Percentiles rank a stretch among this genome's conserved stretches.
Conservation (phyloP, 2,888 invertebrate genomes). For the Lycocerus yunnanus region DNA sequence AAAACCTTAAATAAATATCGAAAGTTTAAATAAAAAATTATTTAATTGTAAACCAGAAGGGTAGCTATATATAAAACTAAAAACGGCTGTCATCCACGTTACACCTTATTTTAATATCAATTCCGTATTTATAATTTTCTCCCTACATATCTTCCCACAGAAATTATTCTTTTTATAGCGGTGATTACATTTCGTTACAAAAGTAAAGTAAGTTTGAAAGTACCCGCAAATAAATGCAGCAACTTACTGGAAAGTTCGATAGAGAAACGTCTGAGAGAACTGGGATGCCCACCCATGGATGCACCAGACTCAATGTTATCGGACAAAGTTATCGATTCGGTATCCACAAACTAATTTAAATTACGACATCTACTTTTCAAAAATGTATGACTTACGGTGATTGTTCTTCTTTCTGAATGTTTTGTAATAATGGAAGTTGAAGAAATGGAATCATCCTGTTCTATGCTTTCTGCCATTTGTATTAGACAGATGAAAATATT, state of each 20-base stretch:
- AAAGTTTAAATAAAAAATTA: no score
- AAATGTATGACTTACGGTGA: neutral
- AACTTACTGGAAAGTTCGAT: neutral
- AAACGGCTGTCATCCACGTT: no score
- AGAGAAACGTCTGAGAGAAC: neutral
- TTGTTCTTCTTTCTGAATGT: neutral
- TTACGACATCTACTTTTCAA: neutral
- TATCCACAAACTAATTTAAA: neutral
- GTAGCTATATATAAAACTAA: no score
- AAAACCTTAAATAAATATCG: no score
- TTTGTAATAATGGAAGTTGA: no score
- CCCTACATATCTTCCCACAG: no score
- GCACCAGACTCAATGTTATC: neutral
- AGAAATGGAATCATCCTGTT: neutral
- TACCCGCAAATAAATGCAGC: neutral
- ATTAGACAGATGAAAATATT: neutral
- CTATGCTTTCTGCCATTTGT: neutral
- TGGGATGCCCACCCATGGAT: neutral
- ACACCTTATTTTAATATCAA: no score
- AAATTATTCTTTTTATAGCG: no score
- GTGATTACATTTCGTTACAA: no score
- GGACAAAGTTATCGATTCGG: neutral
- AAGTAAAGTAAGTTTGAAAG: no score
- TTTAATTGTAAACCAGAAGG: no score
- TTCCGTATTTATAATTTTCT: no score